Evolutionary conservation across 2,888 invertebrate genomes (phyloP), one percentile per base, ranked within the genome.

Genomic region (Lysandra coridon): DNA sequence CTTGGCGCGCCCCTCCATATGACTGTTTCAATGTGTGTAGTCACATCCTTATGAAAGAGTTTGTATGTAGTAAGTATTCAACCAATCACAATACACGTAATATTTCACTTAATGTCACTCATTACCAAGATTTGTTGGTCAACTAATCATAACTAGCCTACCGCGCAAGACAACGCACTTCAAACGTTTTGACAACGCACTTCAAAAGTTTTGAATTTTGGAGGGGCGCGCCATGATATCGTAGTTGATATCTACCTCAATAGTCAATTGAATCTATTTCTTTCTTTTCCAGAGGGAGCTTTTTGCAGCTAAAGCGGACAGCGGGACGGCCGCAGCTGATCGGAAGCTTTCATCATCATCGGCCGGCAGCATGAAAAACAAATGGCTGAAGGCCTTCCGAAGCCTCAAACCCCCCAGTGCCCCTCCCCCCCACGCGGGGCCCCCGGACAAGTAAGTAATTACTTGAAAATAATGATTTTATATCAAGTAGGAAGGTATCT

Each of bases 301-400:
- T 85, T 98, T 98, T 89, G 96, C 97, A 86, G 96, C 96, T 82
- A 97, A 97, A 93, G 95, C 97, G 82, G 97, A 97, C 86, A 96
- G 96, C 88, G 95, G 96, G 85, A 95, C 96, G 86, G 94, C 96
- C 85, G 95, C 96, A 87, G 95, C 96, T 84, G 98, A 98, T 92
- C 96, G 98, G 83, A 98, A 98, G 95, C 96, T 98, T 95, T 98
- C 98, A 73, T 96, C 97, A 79, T 96, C 97, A 80, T 98, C 97
- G 84, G 97, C 97, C 83, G 97, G 97, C 87, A 97, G 97, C 91
- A 99, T 99, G 96, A 99, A 99, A 95, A 98, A 97, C 90, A 99
- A 99, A 95, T 99, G 99, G 99, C 95, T 99, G 87, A 99, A 99
- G 93, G 99, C 99, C 83, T 98, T 99, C 95, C 97, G 98, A 91